Evolutionary conservation across 2,888 invertebrate species (phyloP).

Genomic region (Isotomurus palustris): DNA sequence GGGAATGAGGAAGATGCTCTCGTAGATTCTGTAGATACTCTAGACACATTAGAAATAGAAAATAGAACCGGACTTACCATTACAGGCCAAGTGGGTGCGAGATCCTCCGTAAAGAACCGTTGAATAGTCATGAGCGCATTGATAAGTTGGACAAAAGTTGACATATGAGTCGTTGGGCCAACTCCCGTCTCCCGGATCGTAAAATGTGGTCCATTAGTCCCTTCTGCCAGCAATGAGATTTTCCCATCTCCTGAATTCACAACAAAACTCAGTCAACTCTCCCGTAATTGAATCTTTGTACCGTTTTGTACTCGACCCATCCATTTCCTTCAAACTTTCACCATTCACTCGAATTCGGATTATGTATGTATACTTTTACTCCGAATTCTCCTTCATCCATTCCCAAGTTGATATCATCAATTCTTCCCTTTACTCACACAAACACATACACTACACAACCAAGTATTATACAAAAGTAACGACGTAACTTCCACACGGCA

Average conservation of each 20-base stretch:
- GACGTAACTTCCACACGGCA: too few relatives aligned
- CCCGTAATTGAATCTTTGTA: slow-evolving; percentile 8
- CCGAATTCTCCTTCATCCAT: too few relatives aligned
- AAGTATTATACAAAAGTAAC: too few relatives aligned
- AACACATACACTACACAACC: neutral
- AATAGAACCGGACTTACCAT: slow-evolving; percentile 33
- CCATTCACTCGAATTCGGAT: too few relatives aligned
- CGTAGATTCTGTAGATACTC: neutral
- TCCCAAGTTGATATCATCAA: too few relatives aligned
- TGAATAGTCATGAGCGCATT: slow-evolving; percentile 46
- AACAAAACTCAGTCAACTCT: slow-evolving; percentile 1
- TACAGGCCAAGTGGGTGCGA: slow-evolving; percentile 43
- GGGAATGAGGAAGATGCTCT: neutral
- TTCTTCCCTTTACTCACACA: neutral
- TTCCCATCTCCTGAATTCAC: slow-evolving; percentile 44
- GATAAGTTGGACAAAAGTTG: slow-evolving; percentile 44
- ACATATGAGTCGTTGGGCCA: slow-evolving; percentile 45
- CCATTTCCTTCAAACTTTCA: too few relatives aligned
- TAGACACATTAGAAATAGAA: neutral
- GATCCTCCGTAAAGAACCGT: slow-evolving; percentile 44
- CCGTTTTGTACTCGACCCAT: neutral
- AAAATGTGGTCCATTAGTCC: slow-evolving; percentile 46
- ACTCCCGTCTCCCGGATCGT: slow-evolving; percentile 43
- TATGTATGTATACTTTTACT: too few relatives aligned
- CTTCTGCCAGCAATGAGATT: slow-evolving; percentile 42